Conservation (phyloP, 2,113 vertebrate species). For the Sardina pilchardus region DNA sequence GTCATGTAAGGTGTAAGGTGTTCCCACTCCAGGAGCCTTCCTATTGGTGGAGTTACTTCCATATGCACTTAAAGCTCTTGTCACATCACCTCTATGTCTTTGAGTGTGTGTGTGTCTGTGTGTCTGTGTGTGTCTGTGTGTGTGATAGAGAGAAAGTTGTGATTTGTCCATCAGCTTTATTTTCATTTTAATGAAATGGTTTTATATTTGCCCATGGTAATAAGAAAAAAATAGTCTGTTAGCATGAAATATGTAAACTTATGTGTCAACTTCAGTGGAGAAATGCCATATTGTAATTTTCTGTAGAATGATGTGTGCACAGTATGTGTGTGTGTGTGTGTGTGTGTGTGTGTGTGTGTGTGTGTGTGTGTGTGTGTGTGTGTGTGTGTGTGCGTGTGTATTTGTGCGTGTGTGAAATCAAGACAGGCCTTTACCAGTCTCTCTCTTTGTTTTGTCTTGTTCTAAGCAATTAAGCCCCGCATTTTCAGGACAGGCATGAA, state of each 20-base stretch:
- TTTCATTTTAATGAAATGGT: no score
- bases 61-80: background rate
- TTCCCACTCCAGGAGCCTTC: background rate
- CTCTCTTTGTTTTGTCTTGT: background rate
- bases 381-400: background rate
- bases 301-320: background rate
- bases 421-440: background rate
- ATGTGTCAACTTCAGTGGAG: background rate
- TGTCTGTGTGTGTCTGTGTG: background rate
- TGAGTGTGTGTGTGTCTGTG: background rate
- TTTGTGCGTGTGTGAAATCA: background rate
- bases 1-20: background rate
- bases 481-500: background rate
- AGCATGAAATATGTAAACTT: no score
- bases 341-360: background rate
- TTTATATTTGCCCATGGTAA: background rate
- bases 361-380: background rate
- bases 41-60: background rate
- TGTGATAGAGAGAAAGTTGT: no score
- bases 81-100: background rate
- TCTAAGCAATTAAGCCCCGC: no score
- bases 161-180: no score
- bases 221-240: no score
- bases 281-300: background rate
- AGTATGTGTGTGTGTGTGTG: conserved; percentile 2